These are phyloP conservation scores for Lepidocolaptes lacrymiger DNA, from an alignment of 2,797 vertebrate species.

Conservation along the genomic window DNA sequence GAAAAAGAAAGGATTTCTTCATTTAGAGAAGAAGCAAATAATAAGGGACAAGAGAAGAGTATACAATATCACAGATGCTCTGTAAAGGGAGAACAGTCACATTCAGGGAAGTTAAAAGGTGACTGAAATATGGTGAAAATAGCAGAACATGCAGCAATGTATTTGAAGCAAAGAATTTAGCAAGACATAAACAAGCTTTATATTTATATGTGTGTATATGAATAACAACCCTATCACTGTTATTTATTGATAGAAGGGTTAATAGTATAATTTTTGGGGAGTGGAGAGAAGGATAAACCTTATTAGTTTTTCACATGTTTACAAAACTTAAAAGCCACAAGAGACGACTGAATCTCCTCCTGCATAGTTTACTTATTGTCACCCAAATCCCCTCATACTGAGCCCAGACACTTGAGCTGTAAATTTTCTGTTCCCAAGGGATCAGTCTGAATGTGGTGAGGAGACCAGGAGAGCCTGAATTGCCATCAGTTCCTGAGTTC, in stretches of 20 bases:
- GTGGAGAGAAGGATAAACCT: background rate
- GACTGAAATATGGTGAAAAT: background rate
- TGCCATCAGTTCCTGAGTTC: background rate
- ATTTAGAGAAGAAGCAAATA: background rate
- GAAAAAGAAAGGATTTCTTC: background rate
- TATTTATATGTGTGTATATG: background rate
- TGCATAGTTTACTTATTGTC: background rate
- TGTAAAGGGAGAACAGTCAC: background rate
- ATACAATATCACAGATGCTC: background rate
- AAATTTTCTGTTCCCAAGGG: background rate
- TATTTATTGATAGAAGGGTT: background rate
- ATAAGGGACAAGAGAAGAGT: background rate
- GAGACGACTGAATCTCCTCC: background rate
- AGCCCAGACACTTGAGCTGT: background rate
- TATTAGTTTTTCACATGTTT: background rate
- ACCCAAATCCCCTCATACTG: background rate
- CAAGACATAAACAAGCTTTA: background rate
- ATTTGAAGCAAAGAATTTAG: background rate
- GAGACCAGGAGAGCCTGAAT: background rate
- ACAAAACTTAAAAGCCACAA: background rate
- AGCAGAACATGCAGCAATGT: background rate
- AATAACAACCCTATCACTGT: background rate
- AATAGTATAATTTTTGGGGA: background rate
- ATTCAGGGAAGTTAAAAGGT: background rate
- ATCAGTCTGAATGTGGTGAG: background rate